Percentiles rank a stretch among this genome's conserved stretches.
These are phyloP conservation scores for Bubo scandiacus DNA, from an alignment of 2,113 vertebrate species.

Conservation along the genomic window DNA sequence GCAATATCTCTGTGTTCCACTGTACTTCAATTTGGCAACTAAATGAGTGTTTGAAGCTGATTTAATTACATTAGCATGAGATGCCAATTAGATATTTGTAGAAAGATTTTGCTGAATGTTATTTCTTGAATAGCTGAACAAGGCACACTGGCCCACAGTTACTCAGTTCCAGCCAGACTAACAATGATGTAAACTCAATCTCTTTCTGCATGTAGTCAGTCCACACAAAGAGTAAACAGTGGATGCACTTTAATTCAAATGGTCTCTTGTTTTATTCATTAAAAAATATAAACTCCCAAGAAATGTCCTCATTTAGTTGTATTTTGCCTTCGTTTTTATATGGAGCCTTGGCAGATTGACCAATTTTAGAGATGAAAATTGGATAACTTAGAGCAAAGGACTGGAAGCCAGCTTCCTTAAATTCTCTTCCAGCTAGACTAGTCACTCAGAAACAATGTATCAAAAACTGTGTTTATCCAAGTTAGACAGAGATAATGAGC, in stretches of 20 bases:
- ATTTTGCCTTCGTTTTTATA: not conserved
- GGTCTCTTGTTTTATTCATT: not conserved
- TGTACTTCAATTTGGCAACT: not conserved
- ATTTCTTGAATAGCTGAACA: not conserved
- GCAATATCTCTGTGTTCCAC: not conserved
- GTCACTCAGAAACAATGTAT: not conserved
- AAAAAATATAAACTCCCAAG: not conserved
- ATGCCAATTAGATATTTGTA: not conserved
- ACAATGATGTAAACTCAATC: conserved; percentile 6
- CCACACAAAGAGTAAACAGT: conserved; percentile 8
- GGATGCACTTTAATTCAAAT: not conserved
- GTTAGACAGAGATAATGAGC: not conserved
- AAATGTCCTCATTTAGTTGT: not conserved
- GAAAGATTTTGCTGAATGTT: not conserved
- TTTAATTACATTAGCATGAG: conserved; percentile 6
- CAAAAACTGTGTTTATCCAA: not conserved
- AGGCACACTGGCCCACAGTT: not conserved
- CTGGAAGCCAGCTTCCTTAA: not conserved
- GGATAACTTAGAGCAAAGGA: not conserved
- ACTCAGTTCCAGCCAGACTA: not conserved
- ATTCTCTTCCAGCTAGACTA: not conserved
- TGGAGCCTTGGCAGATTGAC: not conserved
- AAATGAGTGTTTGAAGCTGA: not conserved
- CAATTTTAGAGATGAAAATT: not conserved
- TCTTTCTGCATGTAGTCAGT: not conserved